Evolutionary conservation across 2,797 vertebrate genomes (phyloP).

Genomic region (Phalanger gymnotis): DNA sequence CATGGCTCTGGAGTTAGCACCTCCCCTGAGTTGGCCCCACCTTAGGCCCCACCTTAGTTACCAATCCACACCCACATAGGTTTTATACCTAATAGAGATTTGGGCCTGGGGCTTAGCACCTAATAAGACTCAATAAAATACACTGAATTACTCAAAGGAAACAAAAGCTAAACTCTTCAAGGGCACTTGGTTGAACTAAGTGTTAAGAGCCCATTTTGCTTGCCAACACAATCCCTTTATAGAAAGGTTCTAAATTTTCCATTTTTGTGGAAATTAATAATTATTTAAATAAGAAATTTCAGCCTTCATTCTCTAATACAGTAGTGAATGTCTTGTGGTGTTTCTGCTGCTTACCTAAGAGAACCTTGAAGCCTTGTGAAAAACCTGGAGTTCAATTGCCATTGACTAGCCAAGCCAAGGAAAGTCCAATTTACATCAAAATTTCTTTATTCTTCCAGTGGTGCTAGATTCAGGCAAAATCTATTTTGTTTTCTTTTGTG

Average conservation of each 20-base stretch:
- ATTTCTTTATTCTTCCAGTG: neutral
- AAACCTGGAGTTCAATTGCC: neutral
- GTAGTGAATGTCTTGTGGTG: neutral
- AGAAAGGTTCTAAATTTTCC: neutral
- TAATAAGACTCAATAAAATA: no score
- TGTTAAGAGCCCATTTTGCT: no score
- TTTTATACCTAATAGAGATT: no score
- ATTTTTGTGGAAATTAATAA: neutral
- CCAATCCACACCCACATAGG: no score
- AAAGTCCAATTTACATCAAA: neutral
- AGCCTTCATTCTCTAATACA: neutral
- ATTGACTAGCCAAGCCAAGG: neutral
- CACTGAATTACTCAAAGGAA: no score
- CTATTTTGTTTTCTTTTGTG: neutral
- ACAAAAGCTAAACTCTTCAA: no score
- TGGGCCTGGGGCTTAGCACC: no score
- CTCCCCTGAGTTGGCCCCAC: no score
- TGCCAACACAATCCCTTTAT: no score
- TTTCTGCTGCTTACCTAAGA: neutral
- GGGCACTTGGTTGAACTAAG: no score
- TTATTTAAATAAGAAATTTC: constrained; percentile 7
- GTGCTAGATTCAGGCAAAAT: neutral
- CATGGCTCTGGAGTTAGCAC: no score
- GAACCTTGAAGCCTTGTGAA: neutral
- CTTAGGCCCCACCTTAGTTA: no score